Evolutionary conservation across 2,888 invertebrate species (phyloP).

Genomic region (Diarsia rubi): DNA sequence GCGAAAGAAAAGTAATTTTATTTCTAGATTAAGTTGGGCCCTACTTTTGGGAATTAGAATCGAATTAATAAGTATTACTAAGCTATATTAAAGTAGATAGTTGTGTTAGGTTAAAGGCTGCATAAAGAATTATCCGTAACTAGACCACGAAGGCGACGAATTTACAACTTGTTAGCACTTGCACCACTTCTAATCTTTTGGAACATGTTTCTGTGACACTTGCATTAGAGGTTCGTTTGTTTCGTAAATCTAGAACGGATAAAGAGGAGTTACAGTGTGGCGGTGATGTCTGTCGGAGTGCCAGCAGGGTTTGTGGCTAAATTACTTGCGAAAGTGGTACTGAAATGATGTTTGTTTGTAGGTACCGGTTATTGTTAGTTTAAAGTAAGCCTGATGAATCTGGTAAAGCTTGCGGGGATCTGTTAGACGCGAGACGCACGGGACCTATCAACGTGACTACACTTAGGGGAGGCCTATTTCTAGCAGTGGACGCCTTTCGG

Average conservation of each 20-base stretch:
- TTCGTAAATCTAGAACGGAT: conserved; percentile 42
- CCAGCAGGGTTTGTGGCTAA: not conserved
- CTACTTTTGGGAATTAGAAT: conserved; percentile 19
- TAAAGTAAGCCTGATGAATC: too few relatives aligned
- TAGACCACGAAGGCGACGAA: conserved; percentile 43
- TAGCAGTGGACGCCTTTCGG: too few relatives aligned
- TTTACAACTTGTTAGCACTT: conserved; percentile 45
- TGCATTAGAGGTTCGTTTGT: conserved; percentile 35
- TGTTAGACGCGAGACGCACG: too few relatives aligned
- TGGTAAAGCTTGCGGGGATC: too few relatives aligned
- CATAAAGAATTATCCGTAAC: conserved; percentile 29
- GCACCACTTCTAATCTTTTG: conserved; percentile 28
- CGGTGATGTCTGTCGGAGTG: not conserved
- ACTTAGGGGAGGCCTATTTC: too few relatives aligned
- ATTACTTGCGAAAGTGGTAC: not conserved
- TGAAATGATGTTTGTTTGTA: not conserved
- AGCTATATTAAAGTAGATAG: not conserved
- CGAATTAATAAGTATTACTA: conserved; percentile 7
- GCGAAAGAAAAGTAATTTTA: conserved; percentile 20
- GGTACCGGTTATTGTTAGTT: not conserved
- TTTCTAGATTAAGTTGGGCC: conserved; percentile 17
- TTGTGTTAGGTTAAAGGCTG: not conserved
- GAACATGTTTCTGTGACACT: conserved; percentile 39
- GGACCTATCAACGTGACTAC: too few relatives aligned
- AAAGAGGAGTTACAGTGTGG: conserved; percentile 31